phyloP scores from a whole-genome alignment of 2,888 invertebrate species.

The Subacronicta megacephala region DNA sequence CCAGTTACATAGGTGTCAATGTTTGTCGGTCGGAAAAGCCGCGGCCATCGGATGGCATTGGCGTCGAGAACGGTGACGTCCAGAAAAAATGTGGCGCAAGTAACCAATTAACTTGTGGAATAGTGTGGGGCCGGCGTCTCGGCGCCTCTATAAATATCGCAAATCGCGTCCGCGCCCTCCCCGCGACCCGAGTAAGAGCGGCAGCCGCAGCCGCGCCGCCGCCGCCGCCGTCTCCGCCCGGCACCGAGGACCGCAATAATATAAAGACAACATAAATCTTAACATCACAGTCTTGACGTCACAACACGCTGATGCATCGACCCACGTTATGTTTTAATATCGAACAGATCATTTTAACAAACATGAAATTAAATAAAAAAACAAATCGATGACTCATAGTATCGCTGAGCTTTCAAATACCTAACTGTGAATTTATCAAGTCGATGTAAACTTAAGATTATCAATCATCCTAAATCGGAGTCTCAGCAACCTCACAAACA shows the following conservation, averaged over 20 bases:
- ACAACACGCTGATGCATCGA: slow-evolving; percentile 62
- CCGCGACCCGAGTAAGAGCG: slow-evolving; percentile 60
- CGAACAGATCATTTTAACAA: slow-evolving; percentile 49
- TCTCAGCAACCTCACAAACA: too few species aligned
- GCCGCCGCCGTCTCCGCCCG: slow-evolving; percentile 71
- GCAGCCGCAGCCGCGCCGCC: slow-evolving; percentile 70
- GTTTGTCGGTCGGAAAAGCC: slow-evolving; percentile 82
- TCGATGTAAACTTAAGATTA: not conserved
- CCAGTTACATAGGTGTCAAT: slow-evolving; percentile 86
- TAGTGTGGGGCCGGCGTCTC: slow-evolving; percentile 85
- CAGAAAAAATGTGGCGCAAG: slow-evolving; percentile 85
- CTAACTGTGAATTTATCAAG: slow-evolving; percentile 14
- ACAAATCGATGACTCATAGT: slow-evolving; percentile 37
- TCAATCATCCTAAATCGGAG: too few species aligned
- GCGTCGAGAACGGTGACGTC: slow-evolving; percentile 80
- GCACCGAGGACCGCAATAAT: slow-evolving; percentile 68
- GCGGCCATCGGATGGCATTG: slow-evolving; percentile 79
- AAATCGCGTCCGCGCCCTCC: slow-evolving; percentile 60
- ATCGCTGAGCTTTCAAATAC: slow-evolving; percentile 15
- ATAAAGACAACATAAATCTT: slow-evolving; percentile 72
- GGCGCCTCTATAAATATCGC: slow-evolving; percentile 86
- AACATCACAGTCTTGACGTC: slow-evolving; percentile 70
- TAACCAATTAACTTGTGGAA: slow-evolving; percentile 86
- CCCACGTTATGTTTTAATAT: slow-evolving; percentile 66
- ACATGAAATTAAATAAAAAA: slow-evolving; percentile 48